Conservation (phyloP, 2,888 invertebrate genomes). For the Andrena trimmerana region DNA sequence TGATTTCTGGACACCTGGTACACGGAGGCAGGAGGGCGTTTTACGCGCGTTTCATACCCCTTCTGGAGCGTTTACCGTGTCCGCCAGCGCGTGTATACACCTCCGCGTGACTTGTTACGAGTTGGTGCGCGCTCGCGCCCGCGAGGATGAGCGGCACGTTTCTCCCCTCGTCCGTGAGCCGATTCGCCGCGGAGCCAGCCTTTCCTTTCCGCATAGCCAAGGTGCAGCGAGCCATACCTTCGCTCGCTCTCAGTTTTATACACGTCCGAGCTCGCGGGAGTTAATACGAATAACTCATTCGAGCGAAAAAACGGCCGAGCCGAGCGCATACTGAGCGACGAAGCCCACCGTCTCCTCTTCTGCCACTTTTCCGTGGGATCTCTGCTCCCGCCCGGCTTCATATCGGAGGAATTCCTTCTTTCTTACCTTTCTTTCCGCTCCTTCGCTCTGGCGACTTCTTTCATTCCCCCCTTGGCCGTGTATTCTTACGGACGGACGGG, state of each 20-base stretch:
- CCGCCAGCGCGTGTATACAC: slow-evolving; percentile 62
- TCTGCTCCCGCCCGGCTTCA: neutral
- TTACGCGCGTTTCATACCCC: slow-evolving; percentile 71
- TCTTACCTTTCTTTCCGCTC: neutral
- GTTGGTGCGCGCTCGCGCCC: slow-evolving; percentile 17
- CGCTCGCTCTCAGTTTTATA: slow-evolving; percentile 70
- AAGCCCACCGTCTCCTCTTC: slow-evolving; percentile 75
- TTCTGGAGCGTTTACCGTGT: slow-evolving; percentile 64
- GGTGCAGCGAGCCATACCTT: slow-evolving; percentile 83
- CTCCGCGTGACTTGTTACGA: slow-evolving; percentile 62
- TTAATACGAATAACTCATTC: slow-evolving; percentile 81
- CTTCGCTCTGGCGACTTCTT: neutral
- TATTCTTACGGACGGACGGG: no score
- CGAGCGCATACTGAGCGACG: slow-evolving; percentile 74
- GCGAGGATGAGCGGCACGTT: slow-evolving; percentile 53
- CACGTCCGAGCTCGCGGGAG: slow-evolving; percentile 75
- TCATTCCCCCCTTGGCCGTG: no score
- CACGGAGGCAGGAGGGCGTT: slow-evolving; percentile 49
- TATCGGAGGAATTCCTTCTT: slow-evolving; percentile 20
- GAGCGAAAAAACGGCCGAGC: slow-evolving; percentile 64
- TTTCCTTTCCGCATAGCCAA: slow-evolving; percentile 85
- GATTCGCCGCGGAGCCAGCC: slow-evolving; percentile 75
- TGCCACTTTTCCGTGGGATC: slow-evolving; percentile 35
- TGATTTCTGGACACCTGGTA: slow-evolving; percentile 74
- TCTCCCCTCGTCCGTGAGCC: slow-evolving; percentile 43